Base-by-base conservation (phyloP, 2,113 vertebrate genomes). In the Piprites chloris region DNA sequence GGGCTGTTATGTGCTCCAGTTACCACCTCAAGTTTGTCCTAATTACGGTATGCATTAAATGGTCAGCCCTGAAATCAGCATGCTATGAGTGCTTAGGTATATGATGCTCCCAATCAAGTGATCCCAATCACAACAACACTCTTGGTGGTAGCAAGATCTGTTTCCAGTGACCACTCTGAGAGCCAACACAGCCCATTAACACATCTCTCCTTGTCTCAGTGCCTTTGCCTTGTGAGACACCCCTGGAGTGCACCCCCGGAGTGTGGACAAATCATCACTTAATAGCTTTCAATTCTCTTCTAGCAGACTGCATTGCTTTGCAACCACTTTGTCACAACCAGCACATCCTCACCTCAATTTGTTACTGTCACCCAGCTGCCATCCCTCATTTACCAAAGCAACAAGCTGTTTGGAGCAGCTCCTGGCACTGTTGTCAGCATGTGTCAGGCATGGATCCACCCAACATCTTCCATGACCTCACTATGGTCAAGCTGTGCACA, bases 221-320 rank as follows among this genome's bases (percentile, higher is more conserved):
- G 44, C 66, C 78, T 72, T 39, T 4, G 2, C 9, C 39, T 46
- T 53, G 23, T 35, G 44, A 84, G 24, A 47, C 19, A 41, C 3
- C 18, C 55, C 30, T 21, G 41, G 39, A 69, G 49, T 27, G 13
- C 23, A 50, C 24, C 49, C 24, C 26, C 9, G 49, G 26, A 50
- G 26, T 50, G 50, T 52, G 50, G 50, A 52, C 50, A 52, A 52
- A 28, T 52, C 50, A 52, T 52, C 46, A 37, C 16, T 47, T 49
- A 0, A 0, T 28, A 58, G 47, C 22, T 90, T 46, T 84, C 4
- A 0, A 2, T 56, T 68, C n/a, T 28, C 21, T 93, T 65, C 66
- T 28, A 53, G 65, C 47, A 65, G 15, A 12, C 6, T 1, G 2
- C 1, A 11, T 8, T 72, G 12, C 15, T 85, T 65, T 0, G 0